Conservation (phyloP, 2,797 vertebrate genomes). For the Rallus crepitans region DNA sequence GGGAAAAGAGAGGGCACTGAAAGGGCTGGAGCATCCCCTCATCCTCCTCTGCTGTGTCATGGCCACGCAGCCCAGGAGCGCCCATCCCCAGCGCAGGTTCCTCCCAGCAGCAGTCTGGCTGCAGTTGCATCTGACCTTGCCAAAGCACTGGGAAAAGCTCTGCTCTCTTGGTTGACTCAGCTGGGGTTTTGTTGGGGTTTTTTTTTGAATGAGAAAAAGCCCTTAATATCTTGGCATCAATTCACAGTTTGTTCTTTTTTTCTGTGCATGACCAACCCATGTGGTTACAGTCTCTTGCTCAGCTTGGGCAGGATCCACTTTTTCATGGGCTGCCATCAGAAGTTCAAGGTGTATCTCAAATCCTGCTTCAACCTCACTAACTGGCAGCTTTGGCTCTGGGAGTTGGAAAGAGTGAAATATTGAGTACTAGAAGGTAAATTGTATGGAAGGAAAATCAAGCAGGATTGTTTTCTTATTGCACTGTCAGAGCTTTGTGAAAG, state of each 20-base stretch:
- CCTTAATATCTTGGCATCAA: background rate
- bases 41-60: background rate
- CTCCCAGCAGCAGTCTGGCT: background rate
- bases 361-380: background rate
- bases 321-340: background rate
- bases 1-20: background rate
- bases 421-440: background rate
- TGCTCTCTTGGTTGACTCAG: background rate
- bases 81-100: rapidly evolving
- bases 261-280: background rate
- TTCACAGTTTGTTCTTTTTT: background rate
- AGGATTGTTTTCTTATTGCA: background rate
- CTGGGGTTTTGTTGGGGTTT: background rate
- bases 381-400: background rate
- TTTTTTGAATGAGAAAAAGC: background rate
- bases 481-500: background rate
- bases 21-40: background rate
- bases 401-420: background rate
- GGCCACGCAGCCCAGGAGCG: background rate
- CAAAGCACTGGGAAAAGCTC: background rate
- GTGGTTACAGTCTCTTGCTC: background rate
- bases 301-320: background rate
- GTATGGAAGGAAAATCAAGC: background rate
- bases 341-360: background rate
- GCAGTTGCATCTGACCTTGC: background rate